Conservation (phyloP, 2,888 invertebrate genomes). For the Osedax frankpressi region DNA sequence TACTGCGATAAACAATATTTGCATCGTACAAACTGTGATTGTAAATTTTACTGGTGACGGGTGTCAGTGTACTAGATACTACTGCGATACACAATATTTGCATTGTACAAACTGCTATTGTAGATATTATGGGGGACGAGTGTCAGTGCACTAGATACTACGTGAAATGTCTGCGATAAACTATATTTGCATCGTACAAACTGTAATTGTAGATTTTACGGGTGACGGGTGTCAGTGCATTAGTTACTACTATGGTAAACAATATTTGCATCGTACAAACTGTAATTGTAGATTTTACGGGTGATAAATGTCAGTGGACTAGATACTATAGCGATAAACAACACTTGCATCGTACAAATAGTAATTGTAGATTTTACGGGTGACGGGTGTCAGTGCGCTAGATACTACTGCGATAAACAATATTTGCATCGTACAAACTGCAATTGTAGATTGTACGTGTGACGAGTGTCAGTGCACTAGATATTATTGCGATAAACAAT, state of each 20-base stretch:
- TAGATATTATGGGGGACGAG: too few species aligned
- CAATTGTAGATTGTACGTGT: background rate
- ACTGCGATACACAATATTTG: too few species aligned
- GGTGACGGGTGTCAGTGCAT: background rate
- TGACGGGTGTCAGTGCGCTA: background rate
- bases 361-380: background rate
- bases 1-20: too few species aligned
- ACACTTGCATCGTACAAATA: background rate
- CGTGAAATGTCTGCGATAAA: too few species aligned
- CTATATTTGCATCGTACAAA: too few species aligned
- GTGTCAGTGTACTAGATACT: too few species aligned
- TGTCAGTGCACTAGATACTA: too few species aligned
- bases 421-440: background rate
- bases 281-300: background rate
- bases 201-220: too few species aligned
- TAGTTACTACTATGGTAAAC: background rate
- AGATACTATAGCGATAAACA: background rate
- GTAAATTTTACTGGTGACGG: too few species aligned
- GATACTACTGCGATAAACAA: conserved; percentile 2
- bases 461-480: background rate
- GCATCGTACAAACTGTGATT: too few species aligned
- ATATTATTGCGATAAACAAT: background rate
- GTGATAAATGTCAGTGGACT: too few species aligned
- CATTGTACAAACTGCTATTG: too few species aligned
- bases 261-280: background rate